These are phyloP conservation scores for Gallinago stenura DNA, from an alignment of 2,797 vertebrate genomes.

Conservation along the genomic window DNA sequence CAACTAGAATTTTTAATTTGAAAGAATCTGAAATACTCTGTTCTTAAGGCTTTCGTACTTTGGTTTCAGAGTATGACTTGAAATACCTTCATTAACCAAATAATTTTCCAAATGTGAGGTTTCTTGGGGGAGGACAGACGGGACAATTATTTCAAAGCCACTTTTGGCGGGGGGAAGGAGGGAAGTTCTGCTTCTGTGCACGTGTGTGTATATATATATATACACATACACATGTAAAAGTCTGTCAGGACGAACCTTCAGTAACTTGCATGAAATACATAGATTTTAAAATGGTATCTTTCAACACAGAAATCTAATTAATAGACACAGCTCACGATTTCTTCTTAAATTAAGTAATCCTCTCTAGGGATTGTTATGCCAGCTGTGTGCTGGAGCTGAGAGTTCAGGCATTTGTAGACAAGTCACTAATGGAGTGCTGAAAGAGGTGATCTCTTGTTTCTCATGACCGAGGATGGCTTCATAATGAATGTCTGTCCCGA, in stretches of 20 bases:
- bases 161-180: accelerated
- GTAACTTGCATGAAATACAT: not conserved
- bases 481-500: not conserved
- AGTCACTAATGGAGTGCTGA: not conserved
- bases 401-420: not conserved
- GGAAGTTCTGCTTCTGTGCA: not conserved
- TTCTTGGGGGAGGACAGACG: not conserved
- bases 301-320: slow-evolving; percentile 7
- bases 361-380: not conserved
- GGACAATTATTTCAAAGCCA: not conserved
- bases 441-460: not conserved
- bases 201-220: too few relatives aligned
- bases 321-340: not conserved
- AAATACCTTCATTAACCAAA: not conserved
- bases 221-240: not conserved
- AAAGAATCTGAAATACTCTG: not conserved
- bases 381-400: not conserved
- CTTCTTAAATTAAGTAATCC: not conserved
- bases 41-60: not conserved
- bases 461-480: not conserved
- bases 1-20: not conserved
- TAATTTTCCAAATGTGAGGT: not conserved
- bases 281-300: not conserved
- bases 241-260: not conserved
- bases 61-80: not conserved